Evolutionary conservation across 2,797 vertebrate genomes (phyloP), one percentile per base, ranked within the genome.

Genomic region (Epinephelus awoara): DNA sequence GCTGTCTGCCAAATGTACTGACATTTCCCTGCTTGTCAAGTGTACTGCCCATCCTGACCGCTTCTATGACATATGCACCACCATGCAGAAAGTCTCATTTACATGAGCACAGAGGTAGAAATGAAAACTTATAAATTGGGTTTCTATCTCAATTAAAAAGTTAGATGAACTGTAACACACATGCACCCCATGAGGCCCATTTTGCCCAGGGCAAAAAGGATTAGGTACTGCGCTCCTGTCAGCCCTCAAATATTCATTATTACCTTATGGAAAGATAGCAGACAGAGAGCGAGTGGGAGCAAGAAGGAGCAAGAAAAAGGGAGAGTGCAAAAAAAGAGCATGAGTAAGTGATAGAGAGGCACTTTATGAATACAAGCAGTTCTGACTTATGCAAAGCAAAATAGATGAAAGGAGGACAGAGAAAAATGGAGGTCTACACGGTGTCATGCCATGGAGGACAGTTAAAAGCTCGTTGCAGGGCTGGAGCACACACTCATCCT

Each of bases 211-310:
- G 92, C 86, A 83, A 87, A 89, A 91, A 88, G 88, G 91, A 93
- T 92, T 93, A 91, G 89, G 91, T 90, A 77, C 83, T 69, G 82
- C 55, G 70, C 82, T 91, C 84, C 88, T 85, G 85, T 91, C 91
- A 87, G 79, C 72, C 76, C 83, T 94, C 85, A 93, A 94, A 93
- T 92, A 93, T 92, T 94, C 91, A 93, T 93, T 85, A 90, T 90
- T 86, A 89, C 90, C 84, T 91, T 85, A 89, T 84, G 82, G 88
- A 84, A 84, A 94, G 88, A 93, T 87, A 90, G 89, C 74, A 80
- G 86, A 65, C 77, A 80, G 79, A 85, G 72, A 87, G 82, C 2
- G 19, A 89, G 76, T 78, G 77, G 75, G 81, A 84, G 81, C 77
- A 80, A 84, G 74, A 79, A 77, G 69, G 61, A 83, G 74, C 61